Percentiles rank a stretch among this genome's conserved stretches.
Conservation (phyloP, 2,113 vertebrate species). For the Varanus salvator region DNA sequence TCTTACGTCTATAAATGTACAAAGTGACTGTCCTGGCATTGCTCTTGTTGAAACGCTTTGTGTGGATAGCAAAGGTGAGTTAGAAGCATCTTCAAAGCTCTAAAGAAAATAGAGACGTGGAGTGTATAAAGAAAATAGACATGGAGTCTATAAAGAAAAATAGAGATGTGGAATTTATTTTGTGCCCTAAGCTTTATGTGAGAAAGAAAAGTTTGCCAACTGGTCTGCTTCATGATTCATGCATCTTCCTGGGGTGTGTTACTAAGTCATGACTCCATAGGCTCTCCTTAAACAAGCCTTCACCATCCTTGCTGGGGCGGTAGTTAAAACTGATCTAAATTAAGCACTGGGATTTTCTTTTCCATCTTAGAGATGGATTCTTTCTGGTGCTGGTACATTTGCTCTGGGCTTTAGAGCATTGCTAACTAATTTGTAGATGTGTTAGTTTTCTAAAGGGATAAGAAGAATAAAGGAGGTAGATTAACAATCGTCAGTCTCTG, state of each 20-base stretch:
- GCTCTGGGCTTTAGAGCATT: constrained; percentile 9
- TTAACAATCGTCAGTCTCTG: constrained; percentile 23
- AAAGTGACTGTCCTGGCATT: background rate
- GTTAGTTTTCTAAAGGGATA: constrained; percentile 33
- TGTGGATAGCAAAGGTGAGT: background rate
- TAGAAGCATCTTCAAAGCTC: background rate
- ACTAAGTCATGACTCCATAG: background rate
- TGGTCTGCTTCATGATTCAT: background rate
- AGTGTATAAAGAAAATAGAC: background rate
- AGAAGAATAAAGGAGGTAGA: constrained; percentile 29
- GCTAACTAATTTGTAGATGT: constrained; percentile 15
- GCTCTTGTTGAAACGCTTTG: background rate
- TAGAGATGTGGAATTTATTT: background rate
- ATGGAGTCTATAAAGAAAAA: background rate
- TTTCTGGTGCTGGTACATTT: constrained; percentile 5
- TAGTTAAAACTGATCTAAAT: constrained; percentile 24
- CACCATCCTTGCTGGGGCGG: accelerated
- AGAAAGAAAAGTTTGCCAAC: background rate
- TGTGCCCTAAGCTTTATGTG: background rate
- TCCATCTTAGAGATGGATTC: background rate
- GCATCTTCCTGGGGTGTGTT: constrained; percentile 7
- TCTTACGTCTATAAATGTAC: background rate
- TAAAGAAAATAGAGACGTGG: background rate
- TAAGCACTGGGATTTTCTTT: constrained; percentile 22
- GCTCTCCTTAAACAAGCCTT: background rate